These are phyloP conservation scores for Alloscopus bannaensis DNA, from an alignment of 2,888 invertebrate species.

Conservation along the genomic window DNA sequence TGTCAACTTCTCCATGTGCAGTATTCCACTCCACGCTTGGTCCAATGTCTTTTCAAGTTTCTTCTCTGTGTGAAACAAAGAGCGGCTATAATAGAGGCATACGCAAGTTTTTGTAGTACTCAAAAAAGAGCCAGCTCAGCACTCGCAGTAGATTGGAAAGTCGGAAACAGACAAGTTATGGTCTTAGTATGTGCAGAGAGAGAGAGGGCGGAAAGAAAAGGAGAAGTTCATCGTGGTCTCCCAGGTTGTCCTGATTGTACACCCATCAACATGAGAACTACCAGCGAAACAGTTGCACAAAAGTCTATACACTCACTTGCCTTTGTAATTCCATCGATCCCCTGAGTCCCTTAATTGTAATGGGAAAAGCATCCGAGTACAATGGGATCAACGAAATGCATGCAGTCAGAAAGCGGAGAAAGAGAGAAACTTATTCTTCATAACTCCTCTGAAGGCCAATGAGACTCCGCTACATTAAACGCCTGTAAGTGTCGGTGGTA, in stretches of 20 bases:
- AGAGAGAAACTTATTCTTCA: slow-evolving; percentile 8
- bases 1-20: slow-evolving; percentile 11
- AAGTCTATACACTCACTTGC: slow-evolving; percentile 1
- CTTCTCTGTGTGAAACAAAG: slow-evolving; percentile 18
- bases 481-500: too few species aligned
- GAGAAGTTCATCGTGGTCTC: slow-evolving; percentile 1
- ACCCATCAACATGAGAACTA: too few species aligned
- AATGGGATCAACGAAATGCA: slow-evolving; percentile 7
- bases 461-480: too few species aligned
- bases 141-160: slow-evolving; percentile 26
- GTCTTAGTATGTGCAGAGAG: neutral
- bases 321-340: slow-evolving; percentile 44
- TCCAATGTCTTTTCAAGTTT: slow-evolving; percentile 19
- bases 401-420: too few species aligned
- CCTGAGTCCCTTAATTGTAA: slow-evolving; percentile 40
- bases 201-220: slow-evolving; percentile 4
- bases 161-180: slow-evolving; percentile 22
- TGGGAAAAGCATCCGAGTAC: slow-evolving; percentile 30
- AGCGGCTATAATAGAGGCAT: slow-evolving; percentile 24
- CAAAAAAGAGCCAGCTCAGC: slow-evolving; percentile 24
- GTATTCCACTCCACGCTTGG: neutral
- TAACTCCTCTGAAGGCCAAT: neutral
- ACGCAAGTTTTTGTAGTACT: slow-evolving; percentile 24
- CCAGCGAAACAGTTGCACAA: slow-evolving; percentile 4
- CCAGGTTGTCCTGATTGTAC: slow-evolving; percentile 9